Percentiles rank a stretch among this genome's conserved stretches.
Evolutionary conservation across 2,888 invertebrate genomes (phyloP).

Genomic region (Conomelus anceps): DNA sequence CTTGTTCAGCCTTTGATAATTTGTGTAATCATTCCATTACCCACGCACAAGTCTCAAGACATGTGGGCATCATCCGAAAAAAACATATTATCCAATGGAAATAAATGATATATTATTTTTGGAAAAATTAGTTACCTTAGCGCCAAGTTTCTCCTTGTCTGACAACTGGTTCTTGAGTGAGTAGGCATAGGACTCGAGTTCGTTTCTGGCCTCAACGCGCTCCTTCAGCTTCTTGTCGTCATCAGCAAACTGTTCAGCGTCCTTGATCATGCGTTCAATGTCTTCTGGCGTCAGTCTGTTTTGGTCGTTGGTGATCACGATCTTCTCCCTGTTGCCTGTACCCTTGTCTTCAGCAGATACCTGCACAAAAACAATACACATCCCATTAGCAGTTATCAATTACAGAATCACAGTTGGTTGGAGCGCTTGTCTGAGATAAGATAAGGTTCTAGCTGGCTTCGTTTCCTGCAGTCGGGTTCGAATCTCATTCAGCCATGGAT

Average conservation of each 20-base stretch:
- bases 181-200: conserved; percentile 94
- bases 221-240: conserved; percentile 97
- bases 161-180: conserved; percentile 93
- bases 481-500: no score
- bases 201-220: conserved; percentile 91
- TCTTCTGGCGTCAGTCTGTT: conserved; percentile 95
- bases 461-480: no score
- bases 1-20: no score
- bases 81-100: no score
- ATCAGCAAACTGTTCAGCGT: conserved; percentile 97
- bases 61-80: no score
- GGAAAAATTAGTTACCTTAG: conserved; percentile 52
- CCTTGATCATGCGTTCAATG: conserved; percentile 98
- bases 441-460: no score
- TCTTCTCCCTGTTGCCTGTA: conserved; percentile 97
- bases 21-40: no score
- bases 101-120: background rate
- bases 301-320: conserved; percentile 97
- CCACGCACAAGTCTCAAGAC: no score
- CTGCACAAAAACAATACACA: conserved; percentile 34
- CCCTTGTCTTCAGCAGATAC: conserved; percentile 99
- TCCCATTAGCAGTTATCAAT: background rate
- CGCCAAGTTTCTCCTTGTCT: conserved; percentile 95
- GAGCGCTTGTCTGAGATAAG: no score
- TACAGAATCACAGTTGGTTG: no score